Base-by-base conservation (phyloP, 2,888 invertebrate species). In the Agonopterix heracliana region DNA sequence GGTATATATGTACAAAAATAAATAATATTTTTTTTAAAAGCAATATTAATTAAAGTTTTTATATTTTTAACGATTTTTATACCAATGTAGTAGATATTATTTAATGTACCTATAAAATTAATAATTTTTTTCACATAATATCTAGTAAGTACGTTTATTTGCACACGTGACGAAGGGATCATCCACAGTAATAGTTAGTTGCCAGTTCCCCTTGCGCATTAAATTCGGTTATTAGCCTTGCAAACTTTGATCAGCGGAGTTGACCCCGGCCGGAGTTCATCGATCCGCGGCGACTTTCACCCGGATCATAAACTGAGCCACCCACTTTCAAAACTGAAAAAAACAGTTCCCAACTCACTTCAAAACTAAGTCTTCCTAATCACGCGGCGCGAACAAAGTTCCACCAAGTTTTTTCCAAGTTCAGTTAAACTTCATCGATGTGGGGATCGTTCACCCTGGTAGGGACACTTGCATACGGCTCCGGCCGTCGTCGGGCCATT, bases 351-450 rank as follows among this genome's bases (percentile, higher is more conserved):
- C 78, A 76, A 81, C 83, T 84, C 78, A 83, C 82, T 87, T 87
- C 81, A 82, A 76, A 88, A 88, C 87, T 87, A 87, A 88, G 85
- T 86, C 85, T 79, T 85, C 84, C 87, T 88, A 88, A 88, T 88
- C 88, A 88, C 85, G 80, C 80, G 79, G 81, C 83, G 82, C 79
- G 81, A 79, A 81, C 79, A 76, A 85, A 86, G 73, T 86, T 85
- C 70, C 57, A 59, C 66, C 67, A 79, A 85, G 83, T 86, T 85
- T 88, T 87, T 86, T 86, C 80, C 83, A 85, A 88, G 85, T 87
- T 86, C 81, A 81, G 77, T 75, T 76, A 68, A 85, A 85, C 75
- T 86, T 81, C 81, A 84, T 86, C 84, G 85, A 87, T 86, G 86
- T 83, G 81, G 80, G 78, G 84, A 83, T 81, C 85, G 78, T 86